Base-by-base conservation (phyloP, 2,888 invertebrate genomes). In the Xestoiulus laeticollis region DNA sequence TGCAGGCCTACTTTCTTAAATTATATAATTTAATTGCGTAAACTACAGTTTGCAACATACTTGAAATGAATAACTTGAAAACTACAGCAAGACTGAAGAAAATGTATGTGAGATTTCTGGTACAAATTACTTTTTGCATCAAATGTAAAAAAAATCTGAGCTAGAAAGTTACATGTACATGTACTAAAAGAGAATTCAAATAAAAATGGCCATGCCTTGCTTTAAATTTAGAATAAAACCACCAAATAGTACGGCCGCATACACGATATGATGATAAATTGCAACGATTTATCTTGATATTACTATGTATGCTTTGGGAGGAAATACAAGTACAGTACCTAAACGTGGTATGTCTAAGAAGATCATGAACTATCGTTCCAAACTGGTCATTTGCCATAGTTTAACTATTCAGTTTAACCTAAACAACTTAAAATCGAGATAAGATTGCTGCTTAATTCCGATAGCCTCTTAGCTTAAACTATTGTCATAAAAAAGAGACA, bases 1-100 rank as follows among this genome's bases (percentile, higher is more conserved):
- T 59, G 53, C 53, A 59, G 53, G 53, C n/a, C n/a, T n/a, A n/a
- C 53, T 59, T 59, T 59, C 53, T 59, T 19, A n/a, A n/a, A 59
- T n/a, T 59, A 59, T 38, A 38, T 38, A 38, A 38, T 38, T 8
- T 38, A 38, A 38, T 38, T 38, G n/a, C n/a, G n/a, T n/a, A n/a
- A n/a, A 38, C 1, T 38, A 1, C 5, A 38, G 38, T 38, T 8
- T 38, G 38, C 8, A 38, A 8, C 38, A 38, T 38, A 8, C 38
- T 38, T 38, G 8, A 38, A 38, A 8, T 38, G 38, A 38, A 38
- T 38, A 38, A 8, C 8, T 0, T 8, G 8, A 5, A 38, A 8
- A 38, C 38, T 38, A 38, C 0, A 38, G 8, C 38, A 38, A 38
- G 5, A 8, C 38, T 38, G 38, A 38, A 38, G 1, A 1, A 38